phyloP scores from a whole-genome alignment of 2,797 vertebrate genomes.

The Eidolon dupreanum region DNA sequence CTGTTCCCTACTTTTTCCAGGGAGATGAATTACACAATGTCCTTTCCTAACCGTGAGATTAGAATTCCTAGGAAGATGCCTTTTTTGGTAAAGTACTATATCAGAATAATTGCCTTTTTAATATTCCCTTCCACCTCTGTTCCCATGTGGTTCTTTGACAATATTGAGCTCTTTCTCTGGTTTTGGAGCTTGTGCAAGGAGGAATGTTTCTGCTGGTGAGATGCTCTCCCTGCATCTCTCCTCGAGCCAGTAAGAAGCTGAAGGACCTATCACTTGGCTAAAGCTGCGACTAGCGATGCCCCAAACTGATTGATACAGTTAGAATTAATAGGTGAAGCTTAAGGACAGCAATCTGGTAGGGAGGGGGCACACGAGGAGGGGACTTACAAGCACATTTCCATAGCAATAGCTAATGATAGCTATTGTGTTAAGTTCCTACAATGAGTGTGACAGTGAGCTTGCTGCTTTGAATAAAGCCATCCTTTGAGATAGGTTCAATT shows the following conservation, averaged over 20 bases:
- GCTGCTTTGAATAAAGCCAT: not conserved
- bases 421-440: not conserved
- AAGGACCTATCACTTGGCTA: not conserved
- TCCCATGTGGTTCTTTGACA: not conserved
- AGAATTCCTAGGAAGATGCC: not conserved
- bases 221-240: not conserved
- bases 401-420: not conserved
- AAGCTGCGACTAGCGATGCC: not conserved
- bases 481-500: not conserved
- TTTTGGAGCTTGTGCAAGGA: not conserved
- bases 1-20: not conserved
- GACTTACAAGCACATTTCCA: not conserved
- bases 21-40: not conserved
- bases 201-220: not conserved
- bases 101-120: not conserved
- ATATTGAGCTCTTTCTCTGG: not conserved
- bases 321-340: not conserved
- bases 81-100: not conserved
- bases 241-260: not conserved
- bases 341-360: not conserved
- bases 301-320: not conserved
- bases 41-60: not conserved
- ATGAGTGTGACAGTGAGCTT: not conserved
- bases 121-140: not conserved
- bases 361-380: fast-evolving